Percentiles rank a stretch among this genome's conserved stretches.
phyloP scores from a whole-genome alignment of 2,888 invertebrate genomes.

The Xestobium rufovillosum region DNA sequence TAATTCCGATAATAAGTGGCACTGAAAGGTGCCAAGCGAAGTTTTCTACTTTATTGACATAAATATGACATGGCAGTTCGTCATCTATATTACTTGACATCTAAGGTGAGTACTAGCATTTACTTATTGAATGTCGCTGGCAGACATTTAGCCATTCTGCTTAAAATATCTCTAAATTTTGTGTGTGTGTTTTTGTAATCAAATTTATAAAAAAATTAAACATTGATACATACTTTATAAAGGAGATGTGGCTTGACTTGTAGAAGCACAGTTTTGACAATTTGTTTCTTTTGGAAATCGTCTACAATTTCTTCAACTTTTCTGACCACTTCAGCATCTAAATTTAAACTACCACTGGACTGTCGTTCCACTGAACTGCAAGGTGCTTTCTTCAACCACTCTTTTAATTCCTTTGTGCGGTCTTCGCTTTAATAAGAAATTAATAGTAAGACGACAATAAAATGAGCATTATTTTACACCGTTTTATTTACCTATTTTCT shows the following conservation, averaged over 20 bases:
- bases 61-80: too few species aligned
- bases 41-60: too few species aligned
- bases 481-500: background rate
- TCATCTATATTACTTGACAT: too few species aligned
- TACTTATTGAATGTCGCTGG: too few species aligned
- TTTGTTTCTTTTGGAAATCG: slow-evolving; percentile 22
- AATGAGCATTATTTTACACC: slow-evolving; percentile 2
- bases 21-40: too few species aligned
- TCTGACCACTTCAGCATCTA: slow-evolving; percentile 60
- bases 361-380: slow-evolving; percentile 55
- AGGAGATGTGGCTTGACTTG: slow-evolving; percentile 75
- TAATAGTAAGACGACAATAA: background rate
- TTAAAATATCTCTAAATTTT: too few species aligned
- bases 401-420: slow-evolving; percentile 45
- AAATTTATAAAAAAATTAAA: too few species aligned
- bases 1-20: too few species aligned
- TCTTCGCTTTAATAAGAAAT: slow-evolving; percentile 40
- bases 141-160: too few species aligned
- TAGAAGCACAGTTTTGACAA: slow-evolving; percentile 52
- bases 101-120: too few species aligned
- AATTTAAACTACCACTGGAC: slow-evolving; percentile 60
- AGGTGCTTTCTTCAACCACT: slow-evolving; percentile 68
- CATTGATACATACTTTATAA: slow-evolving; percentile 60
- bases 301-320: slow-evolving; percentile 49
- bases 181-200: too few species aligned